Percentiles rank a stretch among this genome's conserved stretches.
phyloP scores from a whole-genome alignment of 1,140 invertebrate species.

The Aphelinus atriplicis region DNA sequence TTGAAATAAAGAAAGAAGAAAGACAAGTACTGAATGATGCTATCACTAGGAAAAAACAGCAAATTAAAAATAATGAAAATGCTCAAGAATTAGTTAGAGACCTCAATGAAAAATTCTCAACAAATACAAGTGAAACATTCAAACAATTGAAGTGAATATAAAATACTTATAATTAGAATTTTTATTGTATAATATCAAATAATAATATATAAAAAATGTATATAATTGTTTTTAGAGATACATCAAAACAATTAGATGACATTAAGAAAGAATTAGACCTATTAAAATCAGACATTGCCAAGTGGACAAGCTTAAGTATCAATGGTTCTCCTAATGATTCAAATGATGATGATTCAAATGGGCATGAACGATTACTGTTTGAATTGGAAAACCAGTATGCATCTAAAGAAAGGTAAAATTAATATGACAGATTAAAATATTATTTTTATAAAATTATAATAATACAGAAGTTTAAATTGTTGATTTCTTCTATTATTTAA shows the following conservation, averaged over 20 bases:
- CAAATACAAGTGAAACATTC: conserved; percentile 25
- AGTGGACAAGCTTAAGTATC: conserved; percentile 36
- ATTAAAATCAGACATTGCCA: conserved; percentile 29
- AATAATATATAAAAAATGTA: not conserved
- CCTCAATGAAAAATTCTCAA: conserved; percentile 42
- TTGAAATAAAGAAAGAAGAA: conserved; percentile 43
- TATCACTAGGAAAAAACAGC: conserved; percentile 46
- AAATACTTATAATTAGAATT: conserved; percentile 9
- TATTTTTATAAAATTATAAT: conserved; percentile 24
- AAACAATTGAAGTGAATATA: conserved; percentile 41
- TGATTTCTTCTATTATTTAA: not conserved
- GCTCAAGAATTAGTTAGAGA: conserved; percentile 42
- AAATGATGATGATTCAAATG: conserved; percentile 30
- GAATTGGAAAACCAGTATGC: conserved; percentile 33
- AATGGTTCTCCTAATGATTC: conserved; percentile 7
- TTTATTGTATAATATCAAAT: not conserved
- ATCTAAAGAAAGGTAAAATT: conserved; percentile 31
- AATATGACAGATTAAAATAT: conserved; percentile 24
- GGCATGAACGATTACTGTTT: conserved; percentile 26
- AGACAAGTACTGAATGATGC: conserved; percentile 41
- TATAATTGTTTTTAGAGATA: conserved; percentile 19
- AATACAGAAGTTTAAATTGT: not conserved
- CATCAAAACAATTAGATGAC: conserved; percentile 11
- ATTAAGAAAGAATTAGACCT: conserved; percentile 35
- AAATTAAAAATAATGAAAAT: conserved; percentile 46